These are phyloP conservation scores for Heliconius nattereri DNA, from an alignment of 1,140 invertebrate genomes.

Conservation along the genomic window DNA sequence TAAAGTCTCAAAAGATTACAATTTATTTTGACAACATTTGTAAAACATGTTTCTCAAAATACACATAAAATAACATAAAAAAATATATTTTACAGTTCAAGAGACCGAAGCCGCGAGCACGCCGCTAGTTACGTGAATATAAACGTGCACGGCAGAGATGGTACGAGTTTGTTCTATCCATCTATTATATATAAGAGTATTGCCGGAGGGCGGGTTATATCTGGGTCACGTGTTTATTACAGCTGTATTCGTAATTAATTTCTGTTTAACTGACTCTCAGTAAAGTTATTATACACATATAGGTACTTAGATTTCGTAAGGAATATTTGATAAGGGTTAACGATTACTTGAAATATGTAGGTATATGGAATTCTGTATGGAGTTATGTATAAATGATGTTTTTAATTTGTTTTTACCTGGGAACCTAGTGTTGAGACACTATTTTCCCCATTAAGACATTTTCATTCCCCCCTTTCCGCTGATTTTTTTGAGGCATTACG, in stretches of 20 bases:
- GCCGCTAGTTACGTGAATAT: background rate
- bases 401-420: background rate
- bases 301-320: background rate
- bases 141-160: background rate
- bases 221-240: conserved; percentile 12
- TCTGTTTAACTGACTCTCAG: conserved; percentile 5
- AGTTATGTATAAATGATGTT: too few species aligned
- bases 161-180: background rate
- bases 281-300: background rate
- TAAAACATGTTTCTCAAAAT: too few species aligned
- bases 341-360: background rate
- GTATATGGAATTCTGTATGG: background rate
- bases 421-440: background rate
- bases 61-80: too few species aligned
- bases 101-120: too few species aligned
- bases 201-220: background rate
- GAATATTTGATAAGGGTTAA: conserved; percentile 1
- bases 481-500: background rate
- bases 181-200: background rate
- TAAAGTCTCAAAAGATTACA: too few species aligned
- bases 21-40: too few species aligned
- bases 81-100: too few species aligned
- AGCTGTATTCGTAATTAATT: conserved; percentile 10
- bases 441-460: background rate
- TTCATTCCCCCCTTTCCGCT: background rate